Conservation (phyloP, 2,797 vertebrate species). For the Synaphobranchus kaupii region DNA sequence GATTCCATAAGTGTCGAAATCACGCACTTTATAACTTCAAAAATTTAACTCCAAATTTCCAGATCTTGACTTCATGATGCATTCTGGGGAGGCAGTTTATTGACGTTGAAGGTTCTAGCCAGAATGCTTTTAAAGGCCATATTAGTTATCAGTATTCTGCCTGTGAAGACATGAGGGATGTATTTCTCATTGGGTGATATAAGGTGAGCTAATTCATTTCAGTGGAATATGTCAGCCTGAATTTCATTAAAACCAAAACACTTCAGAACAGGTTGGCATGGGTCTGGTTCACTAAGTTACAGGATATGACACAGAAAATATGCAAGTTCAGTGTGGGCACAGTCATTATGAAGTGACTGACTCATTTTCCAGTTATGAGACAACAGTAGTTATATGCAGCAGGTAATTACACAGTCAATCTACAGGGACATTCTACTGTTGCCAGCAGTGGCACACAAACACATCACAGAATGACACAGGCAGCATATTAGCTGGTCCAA, state of each 20-base stretch:
- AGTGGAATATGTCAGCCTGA: neutral
- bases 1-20: neutral
- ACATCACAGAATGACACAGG: neutral
- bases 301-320: neutral
- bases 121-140: neutral
- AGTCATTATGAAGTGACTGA: neutral
- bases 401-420: neutral
- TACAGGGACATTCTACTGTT: neutral
- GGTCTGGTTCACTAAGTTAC: neutral
- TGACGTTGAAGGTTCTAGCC: neutral
- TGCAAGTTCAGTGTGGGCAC: neutral
- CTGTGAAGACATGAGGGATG: neutral
- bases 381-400: neutral
- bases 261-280: neutral
- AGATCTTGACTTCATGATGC: neutral
- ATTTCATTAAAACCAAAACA: slow-evolving; percentile 8
- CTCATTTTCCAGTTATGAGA: neutral
- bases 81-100: neutral
- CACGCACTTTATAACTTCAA: neutral
- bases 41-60: neutral
- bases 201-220: neutral
- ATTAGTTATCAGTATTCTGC: slow-evolving; percentile 1
- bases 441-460: neutral
- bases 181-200: neutral
- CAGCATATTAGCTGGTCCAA: neutral